phyloP scores from a whole-genome alignment of 2,888 invertebrate species.

The Syrphus vitripennis region DNA sequence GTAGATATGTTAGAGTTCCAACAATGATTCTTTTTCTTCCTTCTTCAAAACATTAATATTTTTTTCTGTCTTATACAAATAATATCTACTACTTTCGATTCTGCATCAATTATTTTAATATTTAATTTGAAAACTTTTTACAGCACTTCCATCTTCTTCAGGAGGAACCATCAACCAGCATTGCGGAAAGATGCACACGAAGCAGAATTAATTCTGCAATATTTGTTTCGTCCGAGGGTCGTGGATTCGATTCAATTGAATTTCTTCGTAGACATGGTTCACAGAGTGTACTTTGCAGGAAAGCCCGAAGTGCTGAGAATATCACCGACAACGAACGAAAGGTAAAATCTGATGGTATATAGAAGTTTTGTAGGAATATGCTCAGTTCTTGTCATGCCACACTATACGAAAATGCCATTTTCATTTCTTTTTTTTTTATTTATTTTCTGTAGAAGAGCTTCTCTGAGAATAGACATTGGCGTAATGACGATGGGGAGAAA shows the following conservation, averaged over 20 bases:
- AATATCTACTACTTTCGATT: slow-evolving; percentile 1
- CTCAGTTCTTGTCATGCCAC: neutral
- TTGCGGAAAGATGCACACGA: slow-evolving; percentile 84
- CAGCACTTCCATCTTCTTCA: slow-evolving; percentile 89
- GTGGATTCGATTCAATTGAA: slow-evolving; percentile 90
- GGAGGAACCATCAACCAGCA: slow-evolving; percentile 85
- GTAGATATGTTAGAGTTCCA: slow-evolving; percentile 70
- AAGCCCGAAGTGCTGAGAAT: slow-evolving; percentile 89
- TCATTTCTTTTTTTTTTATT: neutral
- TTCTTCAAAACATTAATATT: neutral
- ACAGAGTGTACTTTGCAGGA: slow-evolving; percentile 89
- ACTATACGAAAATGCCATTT: slow-evolving; percentile 18
- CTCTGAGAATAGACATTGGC: slow-evolving; percentile 78
- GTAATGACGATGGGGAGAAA: slow-evolving; percentile 75
- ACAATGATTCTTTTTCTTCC: slow-evolving; percentile 27
- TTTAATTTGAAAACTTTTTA: slow-evolving; percentile 50
- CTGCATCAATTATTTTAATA: slow-evolving; percentile 6
- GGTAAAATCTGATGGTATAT: slow-evolving; percentile 74
- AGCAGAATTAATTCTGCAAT: slow-evolving; percentile 93
- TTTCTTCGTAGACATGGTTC: slow-evolving; percentile 90
- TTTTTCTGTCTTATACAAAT: neutral
- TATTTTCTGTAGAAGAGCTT: slow-evolving; percentile 77
- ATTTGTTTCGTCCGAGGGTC: slow-evolving; percentile 89
- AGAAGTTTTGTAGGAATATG: neutral
- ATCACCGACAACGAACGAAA: slow-evolving; percentile 82